A percentile compares a stretch with the other conserved stretches of the same genome.
phyloP scores from a whole-genome alignment of 2,888 invertebrate genomes.

The Campaea margaritaria region DNA sequence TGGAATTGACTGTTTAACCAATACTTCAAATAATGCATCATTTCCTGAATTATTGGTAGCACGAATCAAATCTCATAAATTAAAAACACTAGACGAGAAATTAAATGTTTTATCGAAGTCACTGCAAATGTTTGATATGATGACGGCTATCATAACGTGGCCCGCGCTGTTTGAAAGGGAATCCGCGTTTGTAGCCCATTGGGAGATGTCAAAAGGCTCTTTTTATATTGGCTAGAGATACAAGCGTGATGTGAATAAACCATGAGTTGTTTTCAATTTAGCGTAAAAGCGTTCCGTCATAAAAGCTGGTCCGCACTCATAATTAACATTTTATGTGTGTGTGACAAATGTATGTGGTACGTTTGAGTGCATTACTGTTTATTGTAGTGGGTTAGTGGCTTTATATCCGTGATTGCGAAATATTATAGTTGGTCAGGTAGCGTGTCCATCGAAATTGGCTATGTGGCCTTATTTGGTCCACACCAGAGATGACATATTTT shows the following conservation, averaged over 20 bases:
- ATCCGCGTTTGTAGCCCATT: slow-evolving; percentile 35
- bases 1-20: neutral
- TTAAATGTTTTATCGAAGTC: slow-evolving; percentile 56
- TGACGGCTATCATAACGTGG: slow-evolving; percentile 53
- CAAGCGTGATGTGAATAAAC: slow-evolving; percentile 77
- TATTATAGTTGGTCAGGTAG: neutral
- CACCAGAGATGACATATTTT: too few species aligned
- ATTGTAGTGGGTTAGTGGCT: slow-evolving; percentile 35
- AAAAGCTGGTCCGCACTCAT: slow-evolving; percentile 69
- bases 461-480: too few species aligned
- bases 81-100: slow-evolving; percentile 60
- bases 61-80: slow-evolving; percentile 51
- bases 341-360: slow-evolving; percentile 55
- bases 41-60: slow-evolving; percentile 29
- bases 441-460: too few species aligned
- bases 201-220: slow-evolving; percentile 60
- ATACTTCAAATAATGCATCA: slow-evolving; percentile 19
- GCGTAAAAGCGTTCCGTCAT: slow-evolving; percentile 81
- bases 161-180: slow-evolving; percentile 45
- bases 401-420: slow-evolving; percentile 22
- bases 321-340: slow-evolving; percentile 76
- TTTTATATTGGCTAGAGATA: slow-evolving; percentile 60
- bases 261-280: slow-evolving; percentile 84
- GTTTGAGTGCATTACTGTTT: slow-evolving; percentile 49
- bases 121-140: slow-evolving; percentile 52